Base-by-base conservation (phyloP, 2,797 vertebrate species). In the Tiaroga cobitis region DNA sequence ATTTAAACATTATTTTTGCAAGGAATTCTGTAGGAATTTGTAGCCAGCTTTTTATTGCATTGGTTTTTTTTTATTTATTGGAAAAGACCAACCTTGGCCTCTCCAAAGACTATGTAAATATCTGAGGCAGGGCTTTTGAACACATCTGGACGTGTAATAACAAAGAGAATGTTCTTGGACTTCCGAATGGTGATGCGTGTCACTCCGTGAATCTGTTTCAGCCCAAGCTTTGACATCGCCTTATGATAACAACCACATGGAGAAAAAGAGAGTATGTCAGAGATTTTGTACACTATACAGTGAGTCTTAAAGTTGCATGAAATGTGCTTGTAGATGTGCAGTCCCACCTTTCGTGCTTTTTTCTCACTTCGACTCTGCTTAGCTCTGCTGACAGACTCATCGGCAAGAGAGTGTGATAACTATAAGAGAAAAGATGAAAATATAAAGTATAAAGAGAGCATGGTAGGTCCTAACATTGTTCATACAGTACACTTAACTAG, bases 301-400 rank as follows among this genome's bases (percentile, higher is more conserved):
- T 11, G 26, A 65, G 26, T 65, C 18, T 59, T 78, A 78, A 63
- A 43, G 39, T 26, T 3, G 37, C 1, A 46, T 65, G 18, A 34
- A 29, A 69, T 68, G 61, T 29, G 26, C 26, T 21, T 51, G 41
- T 26, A 7, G 26, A 82, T 59, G 56, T 82, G 39, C 41, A 19
- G n/a, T 85, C 95, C 87, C 78, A 99, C 98, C 98, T 99, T 99
- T 13, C 98, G 94, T 43, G 98, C 98, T 79, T 99, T 99, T 93
- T 99, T 99, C 93, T 99, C 98, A 41, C 98, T 99, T 85, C 98
- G 96, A 87, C 98, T 99, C 93, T 99, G 98, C 91, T 99, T 99
- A 19, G 97, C 96, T 92, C 96, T 97, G 94, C 96, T 96, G 8
- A 95, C 89, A 0, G 95, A 95, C 65, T 99, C 98, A 83, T 98